Percentiles rank a stretch among this genome's conserved stretches.
Conservation (phyloP, 2,113 vertebrate species). For the Plectropomus leopardus region DNA sequence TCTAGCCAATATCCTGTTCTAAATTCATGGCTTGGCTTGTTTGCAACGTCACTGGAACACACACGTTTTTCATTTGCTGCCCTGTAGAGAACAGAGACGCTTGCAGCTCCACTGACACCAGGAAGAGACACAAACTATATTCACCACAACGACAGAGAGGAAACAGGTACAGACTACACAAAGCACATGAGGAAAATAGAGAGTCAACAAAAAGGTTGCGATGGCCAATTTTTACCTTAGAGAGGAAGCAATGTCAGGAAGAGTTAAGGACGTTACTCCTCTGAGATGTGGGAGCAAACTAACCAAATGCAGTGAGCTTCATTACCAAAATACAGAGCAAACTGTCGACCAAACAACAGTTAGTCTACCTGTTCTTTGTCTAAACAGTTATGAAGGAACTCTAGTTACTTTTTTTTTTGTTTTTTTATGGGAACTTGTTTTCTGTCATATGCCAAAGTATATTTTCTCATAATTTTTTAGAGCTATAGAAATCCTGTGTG, state of each 20-base stretch:
- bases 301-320: slow-evolving; percentile 9
- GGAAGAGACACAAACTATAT: slow-evolving; percentile 16
- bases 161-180: slow-evolving; percentile 19
- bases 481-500: too few species aligned
- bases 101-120: slow-evolving; percentile 29
- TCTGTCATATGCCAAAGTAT: background rate
- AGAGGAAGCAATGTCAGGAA: background rate
- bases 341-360: background rate
- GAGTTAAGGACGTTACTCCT: slow-evolving; percentile 4
- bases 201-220: slow-evolving; percentile 4
- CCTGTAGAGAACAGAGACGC: slow-evolving; percentile 49
- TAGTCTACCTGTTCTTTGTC: background rate
- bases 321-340: slow-evolving; percentile 13
- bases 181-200: background rate
- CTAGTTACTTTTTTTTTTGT: background rate
- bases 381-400: background rate
- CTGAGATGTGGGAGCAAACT: slow-evolving; percentile 9
- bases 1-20: slow-evolving; percentile 80
- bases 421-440: background rate
- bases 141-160: slow-evolving; percentile 12
- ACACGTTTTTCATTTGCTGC: slow-evolving; percentile 67
- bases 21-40: slow-evolving; percentile 78
- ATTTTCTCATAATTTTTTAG: background rate
- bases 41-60: slow-evolving; percentile 74
- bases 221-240: background rate